Evolutionary conservation across 2,888 invertebrate species (phyloP).

Genomic region (Zygaena filipendulae): DNA sequence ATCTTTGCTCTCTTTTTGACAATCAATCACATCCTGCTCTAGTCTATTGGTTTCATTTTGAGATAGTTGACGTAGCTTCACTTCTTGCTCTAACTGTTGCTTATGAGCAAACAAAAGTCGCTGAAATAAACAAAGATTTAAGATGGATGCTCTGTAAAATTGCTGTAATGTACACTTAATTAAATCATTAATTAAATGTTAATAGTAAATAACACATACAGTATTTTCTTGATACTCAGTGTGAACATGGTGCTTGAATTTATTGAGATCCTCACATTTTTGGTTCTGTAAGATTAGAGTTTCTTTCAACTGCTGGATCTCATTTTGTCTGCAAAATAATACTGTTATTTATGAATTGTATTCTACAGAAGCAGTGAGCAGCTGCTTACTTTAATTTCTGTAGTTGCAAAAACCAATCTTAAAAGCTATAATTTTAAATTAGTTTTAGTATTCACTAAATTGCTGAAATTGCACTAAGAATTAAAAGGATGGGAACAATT

Average conservation of each 20-base stretch:
- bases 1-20: constrained; percentile 55
- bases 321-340: constrained; percentile 44
- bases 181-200: constrained; percentile 3
- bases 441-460: too few relatives aligned
- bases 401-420: too few relatives aligned
- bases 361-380: too few relatives aligned
- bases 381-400: too few relatives aligned
- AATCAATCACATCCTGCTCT: constrained; percentile 48
- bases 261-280: constrained; percentile 49
- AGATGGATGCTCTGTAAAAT: constrained; percentile 1
- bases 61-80: constrained; percentile 65
- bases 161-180: constrained; percentile 1
- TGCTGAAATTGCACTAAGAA: too few relatives aligned
- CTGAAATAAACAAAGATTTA: constrained; percentile 32
- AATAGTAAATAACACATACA: constrained; percentile 33
- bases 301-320: constrained; percentile 51
- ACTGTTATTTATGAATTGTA: constrained; percentile 4
- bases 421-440: neutral
- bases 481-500: too few relatives aligned
- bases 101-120: constrained; percentile 75
- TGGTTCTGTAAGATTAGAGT: constrained; percentile 38
- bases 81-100: constrained; percentile 75
- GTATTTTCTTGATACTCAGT: constrained; percentile 61
- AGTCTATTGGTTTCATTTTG: constrained; percentile 52
- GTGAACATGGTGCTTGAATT: constrained; percentile 48